Evolutionary conservation across 2,797 vertebrate genomes (phyloP), one percentile per base, ranked within the genome.

Genomic region (Melanogrammus aeglefinus): DNA sequence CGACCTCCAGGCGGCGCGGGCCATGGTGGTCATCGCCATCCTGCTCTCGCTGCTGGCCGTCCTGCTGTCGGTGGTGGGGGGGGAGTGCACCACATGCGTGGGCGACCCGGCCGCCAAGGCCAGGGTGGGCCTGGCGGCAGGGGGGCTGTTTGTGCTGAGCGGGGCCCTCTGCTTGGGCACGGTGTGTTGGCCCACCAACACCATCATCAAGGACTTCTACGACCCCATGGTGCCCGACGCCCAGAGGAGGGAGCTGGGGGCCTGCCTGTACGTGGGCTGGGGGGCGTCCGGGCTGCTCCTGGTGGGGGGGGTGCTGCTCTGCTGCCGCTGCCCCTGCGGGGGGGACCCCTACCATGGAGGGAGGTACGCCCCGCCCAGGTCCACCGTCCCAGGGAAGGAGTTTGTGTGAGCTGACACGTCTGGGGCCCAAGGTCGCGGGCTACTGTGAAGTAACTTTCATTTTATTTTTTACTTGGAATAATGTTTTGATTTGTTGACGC

Each of bases 201-300:
- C 86, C 8, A 87, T 95, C 88, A 93, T 95, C 72, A 93, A 89
- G 73, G 92, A 95, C 85, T 95, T 95, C 87, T 94, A 94, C 88
- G 94, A 94, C 87, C 95, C 94, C 4, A 3, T 93, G 77, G 78
- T 93, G 4, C 82, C 87, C 0, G 93, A 95, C 18, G 76, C 88
- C 39, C 90, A 94, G 85, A 95, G 96, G 88, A 92, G 97, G 38
- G 96, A 97, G 86, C 92, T 98, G 81, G 97, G 97, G 0, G 93
- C 96, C 0, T 95, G 96, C 0, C 88, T 98, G 77, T 98, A 97
- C 18, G 80, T 96, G 12, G 97, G 97, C 86, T 98, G 97, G 97
- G 96, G 95, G 0, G 92, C 96, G 1, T 91, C 96, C 0, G 95
- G 92, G 0, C 92, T 98, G 4, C 89, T 97, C 78, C 80, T 97